Conservation (phyloP, 2,888 invertebrate genomes). For the Psylliodes chrysocephalus region DNA sequence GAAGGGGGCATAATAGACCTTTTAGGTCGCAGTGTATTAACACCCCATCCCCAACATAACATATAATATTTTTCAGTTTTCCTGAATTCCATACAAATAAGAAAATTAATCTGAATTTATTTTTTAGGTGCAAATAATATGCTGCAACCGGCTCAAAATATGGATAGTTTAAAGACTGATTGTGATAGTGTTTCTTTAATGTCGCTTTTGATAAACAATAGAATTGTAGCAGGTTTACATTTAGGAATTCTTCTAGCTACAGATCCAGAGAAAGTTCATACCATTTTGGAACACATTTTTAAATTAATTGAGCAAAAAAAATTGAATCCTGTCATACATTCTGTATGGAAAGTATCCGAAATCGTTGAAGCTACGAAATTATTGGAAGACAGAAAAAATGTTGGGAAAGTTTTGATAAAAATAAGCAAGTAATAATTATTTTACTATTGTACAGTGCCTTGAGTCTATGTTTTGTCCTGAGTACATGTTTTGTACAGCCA, state of each 20-base stretch:
- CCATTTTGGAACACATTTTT: conserved; percentile 57
- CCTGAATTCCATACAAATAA: too few relatives aligned
- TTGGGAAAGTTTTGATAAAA: conserved; percentile 60
- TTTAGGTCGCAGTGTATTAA: too few relatives aligned
- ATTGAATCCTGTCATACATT: conserved; percentile 61
- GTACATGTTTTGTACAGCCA: too few relatives aligned
- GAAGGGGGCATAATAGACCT: too few relatives aligned
- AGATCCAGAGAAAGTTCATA: conserved; percentile 51
- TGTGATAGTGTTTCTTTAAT: conserved; percentile 52
- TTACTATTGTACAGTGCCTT: too few relatives aligned
- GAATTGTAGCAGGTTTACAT: conserved; percentile 62
- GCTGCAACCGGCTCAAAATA: conserved; percentile 62
- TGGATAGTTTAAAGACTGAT: conserved; percentile 54
- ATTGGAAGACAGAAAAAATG: conserved; percentile 59
- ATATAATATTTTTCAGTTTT: too few relatives aligned
- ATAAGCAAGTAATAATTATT: conserved; percentile 34
- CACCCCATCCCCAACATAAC: too few relatives aligned
- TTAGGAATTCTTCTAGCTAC: conserved; percentile 59
- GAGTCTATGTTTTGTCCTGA: too few relatives aligned
- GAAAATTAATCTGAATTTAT: too few relatives aligned
- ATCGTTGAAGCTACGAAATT: conserved; percentile 59
- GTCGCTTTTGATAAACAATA: conserved; percentile 61
- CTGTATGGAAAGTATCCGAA: conserved; percentile 59
- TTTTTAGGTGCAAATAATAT: conserved; percentile 65
- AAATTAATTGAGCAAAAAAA: conserved; percentile 54